A percentile compares a stretch with the other conserved stretches of the same genome.
Conservation (phyloP, 2,888 invertebrate genomes). For the Parnassius apollo region DNA sequence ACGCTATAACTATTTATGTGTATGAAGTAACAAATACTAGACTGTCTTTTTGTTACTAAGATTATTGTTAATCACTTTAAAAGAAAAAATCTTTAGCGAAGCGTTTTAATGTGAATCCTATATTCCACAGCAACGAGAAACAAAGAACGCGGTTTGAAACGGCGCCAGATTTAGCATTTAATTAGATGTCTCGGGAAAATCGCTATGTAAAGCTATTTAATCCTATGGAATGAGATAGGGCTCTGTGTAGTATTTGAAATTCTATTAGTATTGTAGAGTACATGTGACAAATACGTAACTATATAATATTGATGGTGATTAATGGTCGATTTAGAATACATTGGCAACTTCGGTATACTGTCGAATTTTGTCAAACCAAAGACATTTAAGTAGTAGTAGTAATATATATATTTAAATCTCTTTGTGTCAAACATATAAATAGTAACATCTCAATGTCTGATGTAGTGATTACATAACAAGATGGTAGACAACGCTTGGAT, state of each 20-base stretch:
- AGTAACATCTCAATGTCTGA: too few species aligned
- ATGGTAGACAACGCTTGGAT: too few species aligned
- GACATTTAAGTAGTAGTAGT: too few species aligned
- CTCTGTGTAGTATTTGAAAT: slow-evolving; percentile 32
- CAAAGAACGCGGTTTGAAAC: slow-evolving; percentile 18
- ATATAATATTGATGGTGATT: too few species aligned
- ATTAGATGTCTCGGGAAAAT: slow-evolving; percentile 34
- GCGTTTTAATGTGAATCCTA: slow-evolving; percentile 18
- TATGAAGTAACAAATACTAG: background rate
- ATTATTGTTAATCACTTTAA: slow-evolving; percentile 9
- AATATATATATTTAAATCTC: too few species aligned
- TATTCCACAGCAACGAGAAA: slow-evolving; percentile 15
- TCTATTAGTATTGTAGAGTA: slow-evolving; percentile 34
- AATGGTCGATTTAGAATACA: too few species aligned
- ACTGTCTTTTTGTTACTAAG: background rate
- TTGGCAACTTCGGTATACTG: too few species aligned
- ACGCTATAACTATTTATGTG: slow-evolving; percentile 9
- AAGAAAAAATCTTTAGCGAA: slow-evolving; percentile 1
- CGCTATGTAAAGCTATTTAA: slow-evolving; percentile 40
- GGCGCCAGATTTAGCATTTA: slow-evolving; percentile 29
- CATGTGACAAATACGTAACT: slow-evolving; percentile 15
- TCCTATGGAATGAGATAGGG: slow-evolving; percentile 31
- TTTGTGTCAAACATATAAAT: too few species aligned
- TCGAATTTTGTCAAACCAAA: too few species aligned
- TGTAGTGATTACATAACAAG: too few species aligned